A percentile compares a stretch with the other conserved stretches of the same genome.
phyloP scores from a whole-genome alignment of 2,888 invertebrate species.

The Stegophylla sp. region DNA sequence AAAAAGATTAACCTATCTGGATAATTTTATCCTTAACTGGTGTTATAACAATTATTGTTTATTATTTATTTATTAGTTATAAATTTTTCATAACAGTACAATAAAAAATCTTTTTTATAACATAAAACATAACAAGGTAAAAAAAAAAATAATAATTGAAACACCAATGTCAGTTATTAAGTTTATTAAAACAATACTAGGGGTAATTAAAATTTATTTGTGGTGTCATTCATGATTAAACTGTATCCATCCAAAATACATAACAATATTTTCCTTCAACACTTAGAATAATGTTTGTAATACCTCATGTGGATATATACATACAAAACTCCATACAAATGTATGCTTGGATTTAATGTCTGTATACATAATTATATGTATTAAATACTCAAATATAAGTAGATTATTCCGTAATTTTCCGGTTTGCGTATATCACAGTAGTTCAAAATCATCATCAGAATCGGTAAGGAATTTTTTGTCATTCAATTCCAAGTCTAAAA shows the following conservation, averaged over 20 bases:
- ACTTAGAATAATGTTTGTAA: neutral
- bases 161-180: too few species aligned
- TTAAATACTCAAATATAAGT: too few species aligned
- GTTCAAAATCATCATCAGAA: conserved; percentile 56
- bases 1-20: conserved; percentile 8
- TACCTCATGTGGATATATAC: neutral
- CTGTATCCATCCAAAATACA: neutral
- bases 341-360: neutral
- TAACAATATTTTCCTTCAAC: neutral
- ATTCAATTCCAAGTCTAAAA: conserved; percentile 45
- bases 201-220: neutral
- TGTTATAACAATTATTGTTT: neutral
- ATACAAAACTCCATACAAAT: neutral
- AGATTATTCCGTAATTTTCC: neutral
- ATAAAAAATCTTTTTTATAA: conserved; percentile 13
- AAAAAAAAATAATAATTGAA: conserved; percentile 17
- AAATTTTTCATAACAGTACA: neutral
- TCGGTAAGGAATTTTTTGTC: conserved; percentile 42
- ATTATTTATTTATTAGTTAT: neutral
- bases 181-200: neutral
- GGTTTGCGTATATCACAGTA: conserved; percentile 17
- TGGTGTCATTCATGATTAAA: neutral
- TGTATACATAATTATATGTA: too few species aligned
- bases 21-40: too few species aligned
- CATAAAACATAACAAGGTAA: conserved; percentile 2